Percentiles rank a stretch among this genome's conserved stretches.
Conservation (phyloP, 2,797 vertebrate genomes). For the Typhlichthys subterraneus region DNA sequence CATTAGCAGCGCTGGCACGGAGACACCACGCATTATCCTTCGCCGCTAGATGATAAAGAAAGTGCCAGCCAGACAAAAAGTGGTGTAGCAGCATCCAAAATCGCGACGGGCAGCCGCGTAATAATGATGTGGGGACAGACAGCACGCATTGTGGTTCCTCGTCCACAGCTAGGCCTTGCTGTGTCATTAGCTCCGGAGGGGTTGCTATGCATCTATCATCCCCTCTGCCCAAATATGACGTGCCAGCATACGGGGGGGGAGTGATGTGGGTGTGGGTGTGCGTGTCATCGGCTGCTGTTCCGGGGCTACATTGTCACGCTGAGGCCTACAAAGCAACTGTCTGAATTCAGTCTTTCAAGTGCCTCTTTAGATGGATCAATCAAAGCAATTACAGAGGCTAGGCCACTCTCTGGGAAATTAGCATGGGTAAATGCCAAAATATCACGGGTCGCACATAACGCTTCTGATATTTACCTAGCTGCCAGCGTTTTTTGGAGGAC, state of each 20-base stretch:
- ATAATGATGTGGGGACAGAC: slow-evolving; percentile 27
- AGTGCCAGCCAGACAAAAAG: neutral
- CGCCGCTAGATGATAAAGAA: slow-evolving; percentile 17
- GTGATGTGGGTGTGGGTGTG: neutral
- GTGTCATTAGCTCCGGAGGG: slow-evolving; percentile 13
- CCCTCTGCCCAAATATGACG: neutral
- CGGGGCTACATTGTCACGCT: slow-evolving; percentile 7
- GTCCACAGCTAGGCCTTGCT: slow-evolving; percentile 12
- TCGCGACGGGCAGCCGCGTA: too few species aligned
- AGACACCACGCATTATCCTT: slow-evolving; percentile 25
- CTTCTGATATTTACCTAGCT: slow-evolving; percentile 32
- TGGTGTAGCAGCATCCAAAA: slow-evolving; percentile 22
- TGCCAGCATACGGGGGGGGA: too few species aligned
- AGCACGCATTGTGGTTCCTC: slow-evolving; percentile 33
- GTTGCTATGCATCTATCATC: neutral
- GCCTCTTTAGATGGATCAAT: slow-evolving; percentile 61
- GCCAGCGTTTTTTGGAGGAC: slow-evolving; percentile 34
- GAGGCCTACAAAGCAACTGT: slow-evolving; percentile 35
- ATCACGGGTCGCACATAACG: slow-evolving; percentile 37
- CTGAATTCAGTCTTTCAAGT: slow-evolving; percentile 46
- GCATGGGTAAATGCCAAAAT: slow-evolving; percentile 54
- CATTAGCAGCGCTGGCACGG: slow-evolving; percentile 34
- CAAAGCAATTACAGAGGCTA: slow-evolving; percentile 58
- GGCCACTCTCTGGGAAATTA: slow-evolving; percentile 58
- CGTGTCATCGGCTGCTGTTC: neutral